Conservation (phyloP, 2,888 invertebrate genomes). For the Diadegma fenestrale region DNA sequence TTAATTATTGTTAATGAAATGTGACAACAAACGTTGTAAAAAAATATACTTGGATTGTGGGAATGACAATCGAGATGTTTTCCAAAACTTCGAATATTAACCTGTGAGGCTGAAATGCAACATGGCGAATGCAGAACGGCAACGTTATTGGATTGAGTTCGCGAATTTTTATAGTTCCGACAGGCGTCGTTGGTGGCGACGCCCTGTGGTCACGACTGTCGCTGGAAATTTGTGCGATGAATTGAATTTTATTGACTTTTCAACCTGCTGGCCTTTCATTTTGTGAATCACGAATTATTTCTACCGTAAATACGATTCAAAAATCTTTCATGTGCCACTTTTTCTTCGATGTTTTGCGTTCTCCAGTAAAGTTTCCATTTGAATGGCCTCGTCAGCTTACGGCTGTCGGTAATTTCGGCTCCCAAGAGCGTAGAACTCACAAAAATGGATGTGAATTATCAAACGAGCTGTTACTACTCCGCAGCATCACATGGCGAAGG, state of each 20-base stretch:
- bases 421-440: neutral
- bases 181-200: neutral
- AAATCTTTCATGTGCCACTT: neutral
- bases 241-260: neutral
- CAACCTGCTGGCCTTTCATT: neutral
- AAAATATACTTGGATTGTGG: neutral
- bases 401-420: neutral
- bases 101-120: neutral
- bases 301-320: neutral
- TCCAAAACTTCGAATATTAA: constrained; percentile 24
- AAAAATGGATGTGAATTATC: neutral
- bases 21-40: neutral
- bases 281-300: neutral
- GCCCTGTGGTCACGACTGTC: too few species aligned
- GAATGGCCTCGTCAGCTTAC: neutral
- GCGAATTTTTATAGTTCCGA: neutral
- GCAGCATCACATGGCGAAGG: neutral
- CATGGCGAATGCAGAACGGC: neutral
- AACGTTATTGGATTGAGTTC: neutral
- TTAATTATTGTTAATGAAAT: neutral
- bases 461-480: constrained; percentile 6
- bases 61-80: constrained; percentile 18
- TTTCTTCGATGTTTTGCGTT: neutral
- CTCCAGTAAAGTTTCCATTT: neutral
- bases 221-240: neutral